Percentiles rank a stretch among this genome's conserved stretches.
Conservation (phyloP, 1,140 invertebrate species). For the Lepidotrigona ventralis region DNA sequence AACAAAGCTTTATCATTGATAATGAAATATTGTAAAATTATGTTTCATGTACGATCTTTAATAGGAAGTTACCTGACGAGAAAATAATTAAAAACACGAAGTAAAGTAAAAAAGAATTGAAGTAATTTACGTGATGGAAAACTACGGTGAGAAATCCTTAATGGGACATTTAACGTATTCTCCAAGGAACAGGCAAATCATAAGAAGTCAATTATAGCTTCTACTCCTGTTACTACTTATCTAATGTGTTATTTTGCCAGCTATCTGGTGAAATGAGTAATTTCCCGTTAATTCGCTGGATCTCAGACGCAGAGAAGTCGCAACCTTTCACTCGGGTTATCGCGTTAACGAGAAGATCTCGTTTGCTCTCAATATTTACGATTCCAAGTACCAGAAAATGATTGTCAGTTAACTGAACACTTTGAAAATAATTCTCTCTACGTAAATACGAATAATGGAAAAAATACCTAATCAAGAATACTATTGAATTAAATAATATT, state of each 20-base stretch:
- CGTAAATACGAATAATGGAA: too few species aligned
- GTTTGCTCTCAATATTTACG: neutral
- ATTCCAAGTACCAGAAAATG: neutral
- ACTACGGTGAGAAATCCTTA: neutral
- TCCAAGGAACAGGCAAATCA: neutral
- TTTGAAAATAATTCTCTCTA: neutral
- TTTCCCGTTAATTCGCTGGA: neutral
- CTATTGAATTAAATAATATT: too few species aligned
- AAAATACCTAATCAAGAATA: too few species aligned
- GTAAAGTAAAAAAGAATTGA: neutral
- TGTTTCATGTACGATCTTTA: neutral
- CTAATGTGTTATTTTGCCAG: slow-evolving; percentile 15
- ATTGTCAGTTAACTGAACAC: neutral
- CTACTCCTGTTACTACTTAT: neutral
- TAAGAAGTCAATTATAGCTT: neutral
- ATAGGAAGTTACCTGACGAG: neutral
- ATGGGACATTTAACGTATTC: neutral
- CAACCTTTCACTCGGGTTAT: slow-evolving; percentile 43
- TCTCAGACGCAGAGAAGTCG: neutral
- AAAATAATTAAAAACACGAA: neutral
- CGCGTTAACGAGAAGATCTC: neutral
- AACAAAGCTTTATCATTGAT: too few species aligned
- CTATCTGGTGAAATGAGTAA: slow-evolving; percentile 9
- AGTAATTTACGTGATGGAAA: neutral
- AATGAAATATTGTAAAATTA: neutral